phyloP scores from a whole-genome alignment of 2,888 invertebrate genomes.

The Volucella bombylans region DNA sequence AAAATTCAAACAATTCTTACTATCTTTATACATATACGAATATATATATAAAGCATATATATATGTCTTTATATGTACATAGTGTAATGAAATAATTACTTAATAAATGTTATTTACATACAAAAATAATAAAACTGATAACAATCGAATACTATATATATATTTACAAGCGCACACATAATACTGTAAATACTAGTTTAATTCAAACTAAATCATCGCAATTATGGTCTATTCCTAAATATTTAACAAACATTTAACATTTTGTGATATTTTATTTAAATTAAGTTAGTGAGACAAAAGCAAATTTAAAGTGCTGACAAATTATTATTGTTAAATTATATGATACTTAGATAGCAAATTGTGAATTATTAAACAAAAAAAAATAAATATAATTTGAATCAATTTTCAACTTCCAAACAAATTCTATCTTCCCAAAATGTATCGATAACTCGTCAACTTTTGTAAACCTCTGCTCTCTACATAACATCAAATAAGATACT shows the following conservation, averaged over 20 bases:
- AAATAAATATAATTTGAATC: background rate
- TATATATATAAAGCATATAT: background rate
- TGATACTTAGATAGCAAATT: constrained; percentile 8
- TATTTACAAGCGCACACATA: constrained; percentile 54
- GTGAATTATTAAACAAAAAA: constrained; percentile 1
- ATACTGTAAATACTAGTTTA: constrained; percentile 32
- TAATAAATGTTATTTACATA: constrained; percentile 58
- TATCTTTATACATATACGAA: background rate
- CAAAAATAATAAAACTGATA: constrained; percentile 16
- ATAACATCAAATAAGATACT: background rate
- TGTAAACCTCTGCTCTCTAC: background rate
- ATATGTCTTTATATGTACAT: background rate
- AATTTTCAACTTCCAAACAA: constrained; percentile 33
- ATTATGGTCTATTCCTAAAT: constrained; percentile 46
- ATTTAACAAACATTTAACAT: constrained; percentile 50
- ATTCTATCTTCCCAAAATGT: constrained; percentile 18
- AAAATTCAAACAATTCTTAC: constrained; percentile 3
- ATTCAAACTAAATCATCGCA: constrained; percentile 42
- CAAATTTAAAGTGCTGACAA: constrained; percentile 4
- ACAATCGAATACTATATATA: constrained; percentile 19
- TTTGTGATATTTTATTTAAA: constrained; percentile 70
- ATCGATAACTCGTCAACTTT: background rate
- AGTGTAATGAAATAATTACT: constrained; percentile 16
- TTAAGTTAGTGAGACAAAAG: constrained; percentile 29
- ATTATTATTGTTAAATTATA: constrained; percentile 18